Evolutionary conservation across 1,140 invertebrate species (phyloP), one percentile per base, ranked within the genome.

Genomic region (Ridgeia piscesae): DNA sequence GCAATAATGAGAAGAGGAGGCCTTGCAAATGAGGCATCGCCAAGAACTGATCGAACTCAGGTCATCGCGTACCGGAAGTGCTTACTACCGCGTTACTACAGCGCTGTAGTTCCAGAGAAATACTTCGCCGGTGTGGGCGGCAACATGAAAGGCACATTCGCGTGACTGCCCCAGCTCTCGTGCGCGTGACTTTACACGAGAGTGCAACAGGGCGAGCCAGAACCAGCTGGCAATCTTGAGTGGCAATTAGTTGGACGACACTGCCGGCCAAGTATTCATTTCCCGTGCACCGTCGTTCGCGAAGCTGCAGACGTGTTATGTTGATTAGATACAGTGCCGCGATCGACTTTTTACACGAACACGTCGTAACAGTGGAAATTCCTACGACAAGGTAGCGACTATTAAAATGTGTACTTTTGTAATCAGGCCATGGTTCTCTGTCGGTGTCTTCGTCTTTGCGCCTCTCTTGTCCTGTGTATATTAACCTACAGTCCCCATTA

Each of bases 181-280:
- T 77, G 58, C 58, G 58, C 58, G 58, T 77, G 58, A 77, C 58
- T 77, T 77, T 77, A 77, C 58, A 31, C 58, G 58, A 77, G 58
- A 77, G 58, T 77, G 58, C 58, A 77, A 31, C 17, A 77, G 58
- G 58, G 58, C 58, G 58, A 77, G 58, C 27, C 58, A 77, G 58
- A 77, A 77, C 58, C 58, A 77, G 58, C 58, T 77, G 58, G 58
- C 58, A 77, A 77, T 77, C 58, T 77, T 77, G 58, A 77, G 58
- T 77, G 58, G 58, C 58, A 77, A 77, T 77, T 77, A 77, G 58
- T 77, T 77, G 58, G 42, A 77, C 58, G 58, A 77, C 58, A 77
- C 2, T 77, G 58, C 58, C 14, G 58, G 58, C 58, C 58, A 77
- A 14, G 58, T 77, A 77, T 21, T 77, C 58, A 77, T 77, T 77